phyloP scores from a whole-genome alignment of 1,140 invertebrate genomes.

The Apis laboriosa region DNA sequence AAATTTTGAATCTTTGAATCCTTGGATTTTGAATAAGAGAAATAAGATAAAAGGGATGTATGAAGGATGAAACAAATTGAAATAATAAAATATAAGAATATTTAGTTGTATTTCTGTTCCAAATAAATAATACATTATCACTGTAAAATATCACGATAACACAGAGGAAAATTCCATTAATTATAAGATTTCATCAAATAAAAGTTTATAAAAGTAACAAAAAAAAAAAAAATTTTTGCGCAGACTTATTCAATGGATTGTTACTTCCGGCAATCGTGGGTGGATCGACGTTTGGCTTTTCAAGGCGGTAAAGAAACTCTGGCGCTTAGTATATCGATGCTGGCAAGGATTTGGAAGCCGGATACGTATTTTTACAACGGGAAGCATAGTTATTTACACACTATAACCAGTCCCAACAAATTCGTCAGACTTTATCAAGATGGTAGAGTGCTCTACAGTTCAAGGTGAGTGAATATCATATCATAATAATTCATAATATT shows the following conservation, averaged over 20 bases:
- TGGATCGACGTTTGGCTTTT: slow-evolving; percentile 87
- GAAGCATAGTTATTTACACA: slow-evolving; percentile 92
- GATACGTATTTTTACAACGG: slow-evolving; percentile 95
- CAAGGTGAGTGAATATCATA: slow-evolving; percentile 82
- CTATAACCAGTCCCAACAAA: slow-evolving; percentile 94
- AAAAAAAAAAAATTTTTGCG: slow-evolving; percentile 50
- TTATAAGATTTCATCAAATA: not conserved
- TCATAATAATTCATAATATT: not conserved
- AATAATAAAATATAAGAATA: too few species aligned
- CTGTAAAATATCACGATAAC: too few species aligned
- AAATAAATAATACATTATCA: not conserved
- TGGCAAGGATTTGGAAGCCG: slow-evolving; percentile 92
- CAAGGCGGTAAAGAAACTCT: slow-evolving; percentile 84
- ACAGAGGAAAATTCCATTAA: not conserved
- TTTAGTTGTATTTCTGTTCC: not conserved
- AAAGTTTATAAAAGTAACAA: not conserved
- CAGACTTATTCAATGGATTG: slow-evolving; percentile 96
- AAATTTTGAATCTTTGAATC: too few species aligned
- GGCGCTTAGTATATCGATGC: slow-evolving; percentile 88
- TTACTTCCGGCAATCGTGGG: slow-evolving; percentile 92
- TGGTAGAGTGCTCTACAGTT: slow-evolving; percentile 93
- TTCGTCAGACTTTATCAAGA: slow-evolving; percentile 91
- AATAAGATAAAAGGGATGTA: too few species aligned
- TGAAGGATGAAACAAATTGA: too few species aligned
- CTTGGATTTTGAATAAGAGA: too few species aligned